Conservation (phyloP, 2,113 vertebrate genomes). For the Cacatua alba region DNA sequence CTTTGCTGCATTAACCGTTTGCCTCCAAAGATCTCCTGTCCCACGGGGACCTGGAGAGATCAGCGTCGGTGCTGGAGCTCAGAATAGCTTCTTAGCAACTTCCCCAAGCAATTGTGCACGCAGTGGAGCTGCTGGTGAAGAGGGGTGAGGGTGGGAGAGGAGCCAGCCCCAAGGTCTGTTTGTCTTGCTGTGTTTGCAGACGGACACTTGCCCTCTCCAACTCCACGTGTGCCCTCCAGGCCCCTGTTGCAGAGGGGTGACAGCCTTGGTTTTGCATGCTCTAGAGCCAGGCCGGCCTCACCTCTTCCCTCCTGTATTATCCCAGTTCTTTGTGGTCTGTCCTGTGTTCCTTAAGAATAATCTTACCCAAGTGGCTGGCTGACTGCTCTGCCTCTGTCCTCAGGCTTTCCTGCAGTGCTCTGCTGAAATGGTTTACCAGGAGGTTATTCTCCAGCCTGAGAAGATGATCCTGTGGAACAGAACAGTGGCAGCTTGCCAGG, state of each 20-base stretch:
- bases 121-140: not conserved
- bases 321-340: not conserved
- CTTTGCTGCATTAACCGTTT: not conserved
- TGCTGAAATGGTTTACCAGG: conserved; percentile 92
- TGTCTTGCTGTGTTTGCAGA: not conserved
- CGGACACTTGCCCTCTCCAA: not conserved
- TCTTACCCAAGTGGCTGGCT: not conserved
- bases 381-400: conserved; percentile 4
- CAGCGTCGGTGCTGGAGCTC: not conserved
- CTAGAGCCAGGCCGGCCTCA: not conserved
- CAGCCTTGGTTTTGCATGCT: not conserved
- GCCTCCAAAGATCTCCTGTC: not conserved
- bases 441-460: conserved; percentile 95
- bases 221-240: accelerated
- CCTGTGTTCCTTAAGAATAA: not conserved
- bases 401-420: conserved; percentile 92
- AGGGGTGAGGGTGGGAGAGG: not conserved
- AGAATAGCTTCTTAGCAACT: not conserved
- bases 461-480: conserved; percentile 96
- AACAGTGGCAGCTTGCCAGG: conserved; percentile 91
- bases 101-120: accelerated
- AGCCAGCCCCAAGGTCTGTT: not conserved
- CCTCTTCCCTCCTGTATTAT: not conserved
- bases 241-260: not conserved
- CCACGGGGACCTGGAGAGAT: not conserved